These are phyloP conservation scores for Penaeus monodon DNA, from an alignment of 2,888 invertebrate genomes.

Conservation along the genomic window DNA sequence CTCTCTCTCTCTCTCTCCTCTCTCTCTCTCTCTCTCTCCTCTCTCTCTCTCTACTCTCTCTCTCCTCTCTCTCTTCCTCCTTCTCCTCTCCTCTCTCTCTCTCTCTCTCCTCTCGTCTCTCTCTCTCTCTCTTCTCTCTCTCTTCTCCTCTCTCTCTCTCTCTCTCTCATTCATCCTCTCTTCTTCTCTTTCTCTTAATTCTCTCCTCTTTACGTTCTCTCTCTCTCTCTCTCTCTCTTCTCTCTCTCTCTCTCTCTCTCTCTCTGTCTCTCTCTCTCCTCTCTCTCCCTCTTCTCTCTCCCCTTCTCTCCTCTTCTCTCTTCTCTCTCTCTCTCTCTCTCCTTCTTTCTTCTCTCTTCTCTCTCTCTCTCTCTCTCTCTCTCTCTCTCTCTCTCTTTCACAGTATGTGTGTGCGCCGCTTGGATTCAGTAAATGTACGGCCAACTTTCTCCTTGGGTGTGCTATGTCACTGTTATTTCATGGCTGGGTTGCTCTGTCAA, in stretches of 20 bases:
- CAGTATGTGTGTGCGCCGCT: conserved; percentile 13
- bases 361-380: neutral
- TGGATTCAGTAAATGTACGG: neutral
- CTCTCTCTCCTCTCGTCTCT: conserved; percentile 12
- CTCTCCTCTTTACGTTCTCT: too few relatives aligned
- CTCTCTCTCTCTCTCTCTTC: neutral
- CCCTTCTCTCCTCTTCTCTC: neutral
- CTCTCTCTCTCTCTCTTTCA: too few relatives aligned
- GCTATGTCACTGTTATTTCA: conserved; percentile 54
- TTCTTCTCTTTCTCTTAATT: neutral
- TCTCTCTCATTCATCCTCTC: neutral
- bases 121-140: neutral
- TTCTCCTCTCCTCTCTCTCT: conserved; percentile 16
- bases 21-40: too few relatives aligned
- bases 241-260: conserved; percentile 35
- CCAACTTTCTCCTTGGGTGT: conserved; percentile 44
- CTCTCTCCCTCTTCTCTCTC: neutral
- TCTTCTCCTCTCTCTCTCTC: neutral
- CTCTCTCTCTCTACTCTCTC: conserved; percentile 12
- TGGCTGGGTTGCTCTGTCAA: conserved; percentile 55
- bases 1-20: too few relatives aligned
- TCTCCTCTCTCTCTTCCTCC: neutral
- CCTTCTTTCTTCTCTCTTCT: neutral
- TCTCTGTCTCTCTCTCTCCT: neutral
- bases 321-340: neutral